phyloP scores from a whole-genome alignment of 2,113 vertebrate genomes.

The Heterotis niloticus region DNA sequence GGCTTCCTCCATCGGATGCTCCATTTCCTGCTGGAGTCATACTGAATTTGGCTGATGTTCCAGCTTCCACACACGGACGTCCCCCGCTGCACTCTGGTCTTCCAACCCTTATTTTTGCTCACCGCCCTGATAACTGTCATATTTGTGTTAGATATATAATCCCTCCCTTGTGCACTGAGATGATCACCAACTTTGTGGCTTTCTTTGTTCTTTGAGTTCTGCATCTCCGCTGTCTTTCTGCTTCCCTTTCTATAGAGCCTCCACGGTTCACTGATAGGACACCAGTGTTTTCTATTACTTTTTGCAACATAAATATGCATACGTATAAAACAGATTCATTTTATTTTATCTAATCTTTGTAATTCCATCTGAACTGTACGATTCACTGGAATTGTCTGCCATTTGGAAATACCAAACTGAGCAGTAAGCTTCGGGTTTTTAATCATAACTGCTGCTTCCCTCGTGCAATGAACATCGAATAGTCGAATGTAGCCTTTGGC shows the following conservation, averaged over 20 bases:
- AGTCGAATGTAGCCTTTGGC: no score
- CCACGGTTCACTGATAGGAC: background rate
- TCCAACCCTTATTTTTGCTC: background rate
- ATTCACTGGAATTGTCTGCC: no score
- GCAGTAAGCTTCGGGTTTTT: no score
- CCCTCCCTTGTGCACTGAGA: background rate
- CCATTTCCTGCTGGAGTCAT: background rate
- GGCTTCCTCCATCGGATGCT: background rate
- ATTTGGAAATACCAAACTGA: no score
- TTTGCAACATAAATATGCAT: background rate
- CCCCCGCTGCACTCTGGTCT: no score
- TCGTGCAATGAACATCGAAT: no score
- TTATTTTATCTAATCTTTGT: background rate
- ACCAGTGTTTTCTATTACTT: background rate
- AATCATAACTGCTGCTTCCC: no score
- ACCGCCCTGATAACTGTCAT: constrained; percentile 1
- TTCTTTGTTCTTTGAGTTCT: background rate
- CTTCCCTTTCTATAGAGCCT: background rate
- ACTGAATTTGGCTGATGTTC: background rate
- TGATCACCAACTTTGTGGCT: background rate
- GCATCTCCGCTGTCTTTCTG: background rate
- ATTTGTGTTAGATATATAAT: constrained; percentile 16
- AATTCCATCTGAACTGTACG: background rate
- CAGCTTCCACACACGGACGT: background rate
- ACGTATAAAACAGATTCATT: background rate